Evolutionary conservation across 2,113 vertebrate species (phyloP).

Genomic region (Pungitius pungitius): DNA sequence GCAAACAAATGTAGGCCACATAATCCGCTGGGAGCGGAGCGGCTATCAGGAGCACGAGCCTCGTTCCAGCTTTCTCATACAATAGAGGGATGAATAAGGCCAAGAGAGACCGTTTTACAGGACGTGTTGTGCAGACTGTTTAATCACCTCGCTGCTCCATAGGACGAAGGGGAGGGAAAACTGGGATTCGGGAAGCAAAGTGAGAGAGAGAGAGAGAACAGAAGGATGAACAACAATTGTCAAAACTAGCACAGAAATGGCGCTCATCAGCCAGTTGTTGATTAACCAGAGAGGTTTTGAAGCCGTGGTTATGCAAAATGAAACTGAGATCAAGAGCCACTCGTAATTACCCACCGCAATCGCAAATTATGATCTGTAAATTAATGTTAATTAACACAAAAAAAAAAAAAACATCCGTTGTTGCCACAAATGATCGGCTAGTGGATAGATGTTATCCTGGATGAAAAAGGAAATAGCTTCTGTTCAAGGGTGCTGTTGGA

Average conservation of each 20-base stretch:
- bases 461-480: slow-evolving; percentile 44
- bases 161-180: too few species aligned
- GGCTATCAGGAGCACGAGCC: slow-evolving; percentile 63
- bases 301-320: background rate
- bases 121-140: slow-evolving; percentile 49
- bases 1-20: slow-evolving; percentile 79
- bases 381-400: slow-evolving; percentile 44
- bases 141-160: slow-evolving; percentile 60
- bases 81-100: slow-evolving; percentile 53
- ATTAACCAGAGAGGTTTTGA: slow-evolving; percentile 17
- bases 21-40: slow-evolving; percentile 67
- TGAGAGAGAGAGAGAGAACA: slow-evolving; percentile 2
- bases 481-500: slow-evolving; percentile 23
- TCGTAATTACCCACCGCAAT: slow-evolving; percentile 52
- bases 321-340: slow-evolving; percentile 30
- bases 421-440: slow-evolving; percentile 27
- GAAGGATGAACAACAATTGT: background rate
- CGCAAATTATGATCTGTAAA: slow-evolving; percentile 60
- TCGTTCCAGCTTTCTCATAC: slow-evolving; percentile 60
- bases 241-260: slow-evolving; percentile 14
- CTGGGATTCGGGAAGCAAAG: slow-evolving; percentile 9
- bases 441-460: slow-evolving; percentile 27
- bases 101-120: slow-evolving; percentile 30
- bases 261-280: background rate
- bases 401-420: slow-evolving; percentile 23